These are phyloP conservation scores for Sebastes fasciatus DNA, from an alignment of 2,113 vertebrate genomes.

Conservation along the genomic window DNA sequence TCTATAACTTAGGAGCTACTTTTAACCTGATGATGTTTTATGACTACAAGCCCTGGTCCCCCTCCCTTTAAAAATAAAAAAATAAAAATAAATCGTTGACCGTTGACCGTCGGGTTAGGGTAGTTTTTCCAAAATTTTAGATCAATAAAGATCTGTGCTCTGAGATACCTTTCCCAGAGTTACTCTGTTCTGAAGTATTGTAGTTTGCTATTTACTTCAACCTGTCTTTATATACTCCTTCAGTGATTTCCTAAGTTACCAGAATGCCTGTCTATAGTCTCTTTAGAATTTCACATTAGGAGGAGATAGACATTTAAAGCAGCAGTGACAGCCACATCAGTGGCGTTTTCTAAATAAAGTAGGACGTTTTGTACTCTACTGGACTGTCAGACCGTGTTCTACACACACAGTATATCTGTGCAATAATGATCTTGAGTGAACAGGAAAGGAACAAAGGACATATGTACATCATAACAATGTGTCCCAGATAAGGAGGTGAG, in stretches of 20 bases:
- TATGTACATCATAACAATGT: neutral
- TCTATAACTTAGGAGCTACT: neutral
- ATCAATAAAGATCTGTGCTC: neutral
- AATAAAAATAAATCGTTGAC: no score
- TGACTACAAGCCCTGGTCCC: neutral
- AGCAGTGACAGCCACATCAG: neutral
- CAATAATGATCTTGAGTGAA: neutral
- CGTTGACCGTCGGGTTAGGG: neutral
- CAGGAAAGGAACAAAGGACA: neutral
- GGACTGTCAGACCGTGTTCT: neutral
- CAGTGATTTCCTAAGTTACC: no score
- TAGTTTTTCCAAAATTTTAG: neutral
- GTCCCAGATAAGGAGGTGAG: conserved; percentile 13
- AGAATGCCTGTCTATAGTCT: neutral
- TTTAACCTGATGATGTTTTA: neutral
- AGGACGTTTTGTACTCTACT: neutral
- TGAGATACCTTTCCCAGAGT: neutral
- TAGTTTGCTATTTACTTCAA: neutral
- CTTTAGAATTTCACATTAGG: neutral
- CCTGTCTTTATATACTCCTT: neutral
- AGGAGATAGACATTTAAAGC: neutral
- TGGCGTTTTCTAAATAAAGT: neutral
- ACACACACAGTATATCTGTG: neutral
- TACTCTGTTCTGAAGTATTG: neutral
- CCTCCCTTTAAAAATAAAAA: neutral